Conservation (phyloP, 2,888 invertebrate genomes). For the Thymelicus sylvestris region DNA sequence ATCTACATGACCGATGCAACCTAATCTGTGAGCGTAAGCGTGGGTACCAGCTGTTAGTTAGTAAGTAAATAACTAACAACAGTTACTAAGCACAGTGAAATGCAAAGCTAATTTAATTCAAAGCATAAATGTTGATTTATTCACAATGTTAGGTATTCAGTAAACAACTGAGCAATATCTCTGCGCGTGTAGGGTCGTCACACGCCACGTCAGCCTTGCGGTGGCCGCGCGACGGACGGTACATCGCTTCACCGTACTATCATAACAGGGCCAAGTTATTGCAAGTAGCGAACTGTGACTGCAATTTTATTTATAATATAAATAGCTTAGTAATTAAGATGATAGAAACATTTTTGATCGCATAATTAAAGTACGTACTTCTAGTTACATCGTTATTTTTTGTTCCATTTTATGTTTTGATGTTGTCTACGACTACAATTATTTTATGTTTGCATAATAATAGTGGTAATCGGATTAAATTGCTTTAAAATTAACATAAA, state of each 20-base stretch:
- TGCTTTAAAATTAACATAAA: too few relatives aligned
- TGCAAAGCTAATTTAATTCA: constrained; percentile 14
- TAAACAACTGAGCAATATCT: constrained; percentile 45
- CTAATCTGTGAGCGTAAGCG: neutral
- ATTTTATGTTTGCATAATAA: too few relatives aligned
- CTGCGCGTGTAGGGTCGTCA: constrained; percentile 48
- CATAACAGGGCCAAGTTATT: constrained; percentile 39
- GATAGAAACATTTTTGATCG: too few relatives aligned
- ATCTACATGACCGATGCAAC: neutral
- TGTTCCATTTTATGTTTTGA: too few relatives aligned
- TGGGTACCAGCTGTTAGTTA: neutral
- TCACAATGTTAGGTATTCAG: constrained; percentile 42
- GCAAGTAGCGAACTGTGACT: constrained; percentile 21
- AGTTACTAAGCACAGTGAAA: neutral
- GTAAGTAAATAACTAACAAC: neutral
- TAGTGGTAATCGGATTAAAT: too few relatives aligned
- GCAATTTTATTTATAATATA: too few relatives aligned
- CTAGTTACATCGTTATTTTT: too few relatives aligned
- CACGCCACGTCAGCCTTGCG: constrained; percentile 75
- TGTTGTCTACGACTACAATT: too few relatives aligned
- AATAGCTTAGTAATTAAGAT: too few relatives aligned
- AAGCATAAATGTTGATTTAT: constrained; percentile 32
- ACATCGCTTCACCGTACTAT: constrained; percentile 48
- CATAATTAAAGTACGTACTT: too few relatives aligned
- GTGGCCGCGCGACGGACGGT: constrained; percentile 66